These are phyloP conservation scores for Aegithalos caudatus DNA, from an alignment of 2,113 vertebrate species.

Conservation along the genomic window DNA sequence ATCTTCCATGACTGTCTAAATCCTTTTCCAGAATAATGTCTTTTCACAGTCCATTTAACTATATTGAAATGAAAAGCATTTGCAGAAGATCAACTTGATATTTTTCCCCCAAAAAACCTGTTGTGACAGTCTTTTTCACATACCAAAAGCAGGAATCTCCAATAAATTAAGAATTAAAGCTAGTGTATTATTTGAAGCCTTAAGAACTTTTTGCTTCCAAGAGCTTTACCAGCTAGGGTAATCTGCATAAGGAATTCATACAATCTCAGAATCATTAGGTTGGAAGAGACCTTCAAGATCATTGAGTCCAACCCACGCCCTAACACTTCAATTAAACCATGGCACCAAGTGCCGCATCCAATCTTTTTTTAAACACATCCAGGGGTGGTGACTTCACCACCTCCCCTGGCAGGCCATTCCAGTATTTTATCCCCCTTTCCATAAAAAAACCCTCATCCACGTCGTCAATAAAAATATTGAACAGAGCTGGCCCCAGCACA, in stretches of 20 bases:
- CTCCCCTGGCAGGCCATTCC: neutral
- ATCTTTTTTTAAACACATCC: neutral
- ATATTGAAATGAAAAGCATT: neutral
- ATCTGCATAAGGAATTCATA: neutral
- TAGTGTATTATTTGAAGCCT: neutral
- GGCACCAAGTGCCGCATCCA: neutral
- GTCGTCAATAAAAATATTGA: too few species aligned
- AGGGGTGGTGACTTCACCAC: neutral
- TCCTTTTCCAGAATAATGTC: neutral
- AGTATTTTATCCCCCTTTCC: neutral
- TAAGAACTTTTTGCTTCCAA: neutral
- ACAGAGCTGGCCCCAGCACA: too few species aligned
- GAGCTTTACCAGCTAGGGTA: neutral
- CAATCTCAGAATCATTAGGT: neutral
- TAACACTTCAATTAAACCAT: neutral
- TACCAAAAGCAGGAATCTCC: neutral
- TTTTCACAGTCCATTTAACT: neutral
- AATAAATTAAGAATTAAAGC: neutral
- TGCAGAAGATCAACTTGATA: neutral
- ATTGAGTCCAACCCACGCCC: too few species aligned
- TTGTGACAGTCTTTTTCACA: neutral
- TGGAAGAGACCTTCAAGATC: neutral
- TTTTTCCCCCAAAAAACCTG: neutral
- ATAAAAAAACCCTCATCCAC: neutral
- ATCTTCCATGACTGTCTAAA: neutral